Conservation (phyloP, 1,140 invertebrate species). For the Philopotamus ludificatus region DNA sequence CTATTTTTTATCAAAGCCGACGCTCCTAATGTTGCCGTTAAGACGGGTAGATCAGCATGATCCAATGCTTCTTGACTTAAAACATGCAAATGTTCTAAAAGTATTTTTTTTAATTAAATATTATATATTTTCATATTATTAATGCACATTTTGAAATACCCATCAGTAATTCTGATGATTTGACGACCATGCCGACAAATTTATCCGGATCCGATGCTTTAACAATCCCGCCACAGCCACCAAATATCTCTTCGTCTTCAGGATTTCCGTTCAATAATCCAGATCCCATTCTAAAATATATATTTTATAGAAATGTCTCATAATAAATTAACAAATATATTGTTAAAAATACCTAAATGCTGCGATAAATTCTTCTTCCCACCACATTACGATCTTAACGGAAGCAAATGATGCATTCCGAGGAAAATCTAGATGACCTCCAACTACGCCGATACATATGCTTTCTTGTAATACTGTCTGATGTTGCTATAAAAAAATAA, state of each 20-base stretch:
- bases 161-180: conserved; percentile 66
- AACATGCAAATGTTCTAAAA: conserved; percentile 70
- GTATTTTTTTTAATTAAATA: conserved; percentile 10
- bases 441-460: conserved; percentile 69
- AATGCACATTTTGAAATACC: conserved; percentile 43
- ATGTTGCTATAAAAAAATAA: conserved; percentile 57
- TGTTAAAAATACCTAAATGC: conserved; percentile 54
- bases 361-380: conserved; percentile 67
- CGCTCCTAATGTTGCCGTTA: conserved; percentile 75
- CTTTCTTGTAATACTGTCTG: conserved; percentile 74
- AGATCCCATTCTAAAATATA: conserved; percentile 50
- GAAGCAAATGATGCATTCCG: conserved; percentile 76
- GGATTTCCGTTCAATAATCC: conserved; percentile 54
- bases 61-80: conserved; percentile 77
- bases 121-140: conserved; percentile 1
- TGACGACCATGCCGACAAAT: conserved; percentile 66
- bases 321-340: neutral
- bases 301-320: conserved; percentile 5
- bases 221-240: conserved; percentile 57
- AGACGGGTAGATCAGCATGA: conserved; percentile 74
- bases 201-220: conserved; percentile 71
- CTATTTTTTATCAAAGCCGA: conserved; percentile 74
- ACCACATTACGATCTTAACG: conserved; percentile 76
- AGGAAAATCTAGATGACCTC: conserved; percentile 75
- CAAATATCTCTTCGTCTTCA: conserved; percentile 45